Evolutionary conservation across 2,888 invertebrate genomes (phyloP).

Genomic region (Encarsia formosa): DNA sequence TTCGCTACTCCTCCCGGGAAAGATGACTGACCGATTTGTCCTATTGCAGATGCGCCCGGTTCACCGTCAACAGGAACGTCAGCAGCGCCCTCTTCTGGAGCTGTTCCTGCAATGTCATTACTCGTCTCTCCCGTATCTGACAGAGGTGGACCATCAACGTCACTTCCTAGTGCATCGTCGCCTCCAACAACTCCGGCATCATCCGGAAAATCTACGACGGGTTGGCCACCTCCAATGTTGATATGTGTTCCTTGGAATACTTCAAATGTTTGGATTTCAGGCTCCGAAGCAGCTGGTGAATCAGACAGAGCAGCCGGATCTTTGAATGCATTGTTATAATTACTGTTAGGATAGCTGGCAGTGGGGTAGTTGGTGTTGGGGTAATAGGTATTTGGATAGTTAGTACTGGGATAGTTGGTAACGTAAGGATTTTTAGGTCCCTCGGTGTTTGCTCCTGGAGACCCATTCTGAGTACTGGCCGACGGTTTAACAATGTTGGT

Average conservation of each 20-base stretch:
- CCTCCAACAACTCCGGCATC: neutral
- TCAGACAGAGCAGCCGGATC: slow-evolving; percentile 7
- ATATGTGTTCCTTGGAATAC: slow-evolving; percentile 42
- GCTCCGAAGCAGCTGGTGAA: neutral
- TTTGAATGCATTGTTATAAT: slow-evolving; percentile 2
- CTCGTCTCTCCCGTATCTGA: neutral
- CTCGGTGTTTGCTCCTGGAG: neutral
- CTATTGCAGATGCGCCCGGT: slow-evolving; percentile 1
- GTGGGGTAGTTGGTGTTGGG: neutral
- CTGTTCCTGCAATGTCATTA: slow-evolving; percentile 1
- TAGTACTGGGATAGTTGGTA: neutral
- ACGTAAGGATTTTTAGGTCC: slow-evolving; percentile 11
- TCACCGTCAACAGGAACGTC: slow-evolving; percentile 2
- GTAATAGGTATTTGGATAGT: neutral
- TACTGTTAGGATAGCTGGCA: slow-evolving; percentile 2
- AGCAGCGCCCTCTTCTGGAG: neutral
- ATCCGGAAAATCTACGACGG: slow-evolving; percentile 3
- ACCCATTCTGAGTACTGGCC: neutral
- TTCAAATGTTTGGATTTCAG: slow-evolving; percentile 32
- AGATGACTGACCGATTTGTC: slow-evolving; percentile 5
- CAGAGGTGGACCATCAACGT: slow-evolving; percentile 4
- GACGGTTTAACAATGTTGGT: slow-evolving; percentile 51
- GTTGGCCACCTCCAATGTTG: slow-evolving; percentile 27
- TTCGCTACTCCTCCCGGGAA: slow-evolving; percentile 2
- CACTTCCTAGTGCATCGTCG: neutral